These are phyloP conservation scores for Micrastur ruficollis DNA, from an alignment of 2,797 vertebrate genomes.

Conservation along the genomic window DNA sequence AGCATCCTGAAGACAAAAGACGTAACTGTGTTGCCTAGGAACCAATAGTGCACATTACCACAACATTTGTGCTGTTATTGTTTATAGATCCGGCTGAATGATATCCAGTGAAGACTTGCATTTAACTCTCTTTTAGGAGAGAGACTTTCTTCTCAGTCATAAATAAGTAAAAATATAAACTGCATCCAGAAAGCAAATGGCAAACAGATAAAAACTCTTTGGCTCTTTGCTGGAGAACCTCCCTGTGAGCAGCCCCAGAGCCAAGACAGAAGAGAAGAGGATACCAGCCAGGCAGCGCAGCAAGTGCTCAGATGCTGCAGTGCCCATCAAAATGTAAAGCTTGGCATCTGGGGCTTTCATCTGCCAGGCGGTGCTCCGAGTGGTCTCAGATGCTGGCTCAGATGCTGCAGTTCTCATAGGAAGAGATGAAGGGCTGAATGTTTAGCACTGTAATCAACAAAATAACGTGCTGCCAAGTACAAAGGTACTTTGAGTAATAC, in stretches of 20 bases:
- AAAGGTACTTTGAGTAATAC: background rate
- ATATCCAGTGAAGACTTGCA: background rate
- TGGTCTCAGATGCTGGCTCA: background rate
- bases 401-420: background rate
- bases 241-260: background rate
- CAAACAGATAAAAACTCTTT: background rate
- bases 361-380: background rate
- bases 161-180: background rate
- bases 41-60: background rate
- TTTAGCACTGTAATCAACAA: background rate
- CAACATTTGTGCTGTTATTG: background rate
- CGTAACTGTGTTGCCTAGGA: background rate
- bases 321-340: background rate
- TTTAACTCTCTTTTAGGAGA: background rate
- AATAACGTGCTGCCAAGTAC: background rate
- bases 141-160: background rate
- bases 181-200: background rate
- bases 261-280: background rate
- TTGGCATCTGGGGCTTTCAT: background rate
- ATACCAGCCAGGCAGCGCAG: background rate
- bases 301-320: background rate
- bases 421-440: background rate
- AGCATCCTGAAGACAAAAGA: background rate
- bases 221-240: background rate
- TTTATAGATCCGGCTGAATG: background rate